Percentiles rank a stretch among this genome's conserved stretches.
These are phyloP conservation scores for Brachyistius frenatus DNA, from an alignment of 2,113 vertebrate genomes.

Conservation along the genomic window DNA sequence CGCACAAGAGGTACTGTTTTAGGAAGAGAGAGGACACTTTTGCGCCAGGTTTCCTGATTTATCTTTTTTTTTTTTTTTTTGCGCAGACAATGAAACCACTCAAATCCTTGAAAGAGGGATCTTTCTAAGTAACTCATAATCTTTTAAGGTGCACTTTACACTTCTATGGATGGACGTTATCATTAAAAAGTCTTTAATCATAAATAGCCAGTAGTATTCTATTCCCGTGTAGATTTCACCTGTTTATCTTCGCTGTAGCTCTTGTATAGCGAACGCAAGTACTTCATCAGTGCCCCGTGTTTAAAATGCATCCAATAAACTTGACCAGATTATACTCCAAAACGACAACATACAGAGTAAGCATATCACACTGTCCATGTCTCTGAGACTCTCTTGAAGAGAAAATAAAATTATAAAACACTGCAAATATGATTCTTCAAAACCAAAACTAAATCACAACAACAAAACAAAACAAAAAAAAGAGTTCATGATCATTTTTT, in stretches of 20 bases:
- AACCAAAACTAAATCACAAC: constrained; percentile 45
- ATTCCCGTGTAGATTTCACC: constrained; percentile 41
- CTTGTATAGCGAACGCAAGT: background rate
- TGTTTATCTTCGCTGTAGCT: constrained; percentile 9
- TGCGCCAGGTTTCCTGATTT: constrained; percentile 61
- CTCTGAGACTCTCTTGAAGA: constrained; percentile 26
- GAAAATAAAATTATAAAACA: constrained; percentile 39
- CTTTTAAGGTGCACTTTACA: constrained; percentile 75
- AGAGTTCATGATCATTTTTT: constrained; percentile 28
- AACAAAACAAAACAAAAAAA: constrained; percentile 14
- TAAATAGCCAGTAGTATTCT: constrained; percentile 60
- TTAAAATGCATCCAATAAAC: constrained; percentile 43
- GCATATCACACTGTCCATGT: constrained; percentile 43
- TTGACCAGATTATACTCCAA: constrained; percentile 52
- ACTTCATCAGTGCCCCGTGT: constrained; percentile 41
- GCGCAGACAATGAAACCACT: constrained; percentile 50
- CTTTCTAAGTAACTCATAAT: constrained; percentile 33
- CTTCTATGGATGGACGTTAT: constrained; percentile 43
- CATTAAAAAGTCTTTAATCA: constrained; percentile 42
- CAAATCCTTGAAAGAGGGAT: constrained; percentile 21
- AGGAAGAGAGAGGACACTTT: constrained; percentile 76
- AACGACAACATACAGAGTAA: constrained; percentile 41
- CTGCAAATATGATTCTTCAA: constrained; percentile 55
- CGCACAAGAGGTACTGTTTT: constrained; percentile 76
- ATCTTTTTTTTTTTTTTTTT: constrained; percentile 25